These are phyloP conservation scores for Cataglyphis hispanica DNA, from an alignment of 1,140 invertebrate species.

Conservation along the genomic window DNA sequence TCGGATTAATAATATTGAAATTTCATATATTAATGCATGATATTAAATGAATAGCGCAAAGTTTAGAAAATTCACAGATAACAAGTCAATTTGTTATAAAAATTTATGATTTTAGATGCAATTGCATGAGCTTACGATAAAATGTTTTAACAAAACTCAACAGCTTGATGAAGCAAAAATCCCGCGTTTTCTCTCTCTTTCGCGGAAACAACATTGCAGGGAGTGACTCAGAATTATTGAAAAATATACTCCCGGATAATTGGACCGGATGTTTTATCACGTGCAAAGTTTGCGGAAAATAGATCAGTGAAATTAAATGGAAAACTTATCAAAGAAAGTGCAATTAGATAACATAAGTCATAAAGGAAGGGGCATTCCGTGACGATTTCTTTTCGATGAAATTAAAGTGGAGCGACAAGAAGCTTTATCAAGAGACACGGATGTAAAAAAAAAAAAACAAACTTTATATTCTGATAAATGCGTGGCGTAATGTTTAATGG, in stretches of 20 bases:
- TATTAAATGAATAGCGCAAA: neutral
- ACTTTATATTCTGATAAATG: conserved; percentile 35
- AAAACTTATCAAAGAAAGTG: conserved; percentile 28
- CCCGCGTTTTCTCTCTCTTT: neutral
- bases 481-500: neutral
- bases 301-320: conserved; percentile 49
- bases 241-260: no score
- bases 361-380: neutral
- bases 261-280: conserved; percentile 34
- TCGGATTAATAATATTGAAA: conserved; percentile 3
- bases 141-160: no score
- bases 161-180: neutral
- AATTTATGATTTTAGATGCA: no score
- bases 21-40: conserved; percentile 2
- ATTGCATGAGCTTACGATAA: no score
- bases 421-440: conserved; percentile 10
- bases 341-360: conserved; percentile 1
- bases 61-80: neutral
- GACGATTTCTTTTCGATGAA: neutral
- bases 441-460: conserved; percentile 5
- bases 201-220: no score
- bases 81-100: no score
- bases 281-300: conserved; percentile 16
- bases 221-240: no score
- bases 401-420: neutral